These are phyloP conservation scores for Triops longicaudatus DNA, from an alignment of 1,140 invertebrate genomes.

Conservation along the genomic window DNA sequence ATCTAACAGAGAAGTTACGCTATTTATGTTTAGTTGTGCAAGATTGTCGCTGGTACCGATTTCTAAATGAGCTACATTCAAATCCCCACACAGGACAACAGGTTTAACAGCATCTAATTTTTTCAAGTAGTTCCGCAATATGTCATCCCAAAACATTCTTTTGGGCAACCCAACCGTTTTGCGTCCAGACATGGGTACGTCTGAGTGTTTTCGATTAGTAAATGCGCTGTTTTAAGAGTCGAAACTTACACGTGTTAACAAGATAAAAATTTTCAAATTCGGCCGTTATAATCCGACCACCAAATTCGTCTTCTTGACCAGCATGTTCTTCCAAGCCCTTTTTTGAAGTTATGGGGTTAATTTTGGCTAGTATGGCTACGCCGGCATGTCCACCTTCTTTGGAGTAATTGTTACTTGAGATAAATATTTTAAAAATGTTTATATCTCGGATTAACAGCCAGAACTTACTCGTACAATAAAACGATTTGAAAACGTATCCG, in stretches of 20 bases:
- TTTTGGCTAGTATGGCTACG: constrained; percentile 79
- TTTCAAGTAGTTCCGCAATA: constrained; percentile 67
- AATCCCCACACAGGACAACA: constrained; percentile 88
- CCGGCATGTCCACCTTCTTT: constrained; percentile 86
- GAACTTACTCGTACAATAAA: constrained; percentile 60
- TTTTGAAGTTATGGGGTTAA: constrained; percentile 68
- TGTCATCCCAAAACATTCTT: constrained; percentile 80
- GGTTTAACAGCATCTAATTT: constrained; percentile 82
- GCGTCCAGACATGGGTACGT: constrained; percentile 67
- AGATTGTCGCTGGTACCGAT: constrained; percentile 68
- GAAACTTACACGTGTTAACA: constrained; percentile 55
- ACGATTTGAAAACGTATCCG: constrained; percentile 69
- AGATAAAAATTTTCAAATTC: constrained; percentile 90
- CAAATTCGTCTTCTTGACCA: constrained; percentile 55
- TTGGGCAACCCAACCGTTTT: constrained; percentile 78
- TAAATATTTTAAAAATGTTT: neutral
- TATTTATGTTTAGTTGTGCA: no score
- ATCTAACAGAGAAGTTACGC: constrained; percentile 57
- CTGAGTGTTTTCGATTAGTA: constrained; percentile 37
- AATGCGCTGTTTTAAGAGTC: no score
- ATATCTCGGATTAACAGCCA: neutral
- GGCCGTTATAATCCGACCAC: constrained; percentile 77
- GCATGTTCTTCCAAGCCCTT: constrained; percentile 70
- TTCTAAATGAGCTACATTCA: constrained; percentile 93
- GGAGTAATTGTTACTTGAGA: constrained; percentile 31